Base-by-base conservation (phyloP, 2,113 vertebrate genomes). In the Emydocephalus ijimae region DNA sequence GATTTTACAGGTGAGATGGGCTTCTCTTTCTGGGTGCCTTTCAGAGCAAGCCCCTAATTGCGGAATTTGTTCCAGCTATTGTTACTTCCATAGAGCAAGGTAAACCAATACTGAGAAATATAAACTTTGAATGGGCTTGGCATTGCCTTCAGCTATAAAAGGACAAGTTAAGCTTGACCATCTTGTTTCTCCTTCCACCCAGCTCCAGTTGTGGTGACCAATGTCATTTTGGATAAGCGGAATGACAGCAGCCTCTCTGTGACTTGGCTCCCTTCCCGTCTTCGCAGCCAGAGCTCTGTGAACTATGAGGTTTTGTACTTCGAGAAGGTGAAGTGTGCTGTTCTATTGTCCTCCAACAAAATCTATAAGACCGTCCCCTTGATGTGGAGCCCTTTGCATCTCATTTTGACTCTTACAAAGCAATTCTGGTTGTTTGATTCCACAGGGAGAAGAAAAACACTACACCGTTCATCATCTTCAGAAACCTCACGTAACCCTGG, bases 401-500 rank as follows among this genome's bases (percentile, higher is more conserved):
- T 43, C 21, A 10, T 34, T 89, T 81, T 39, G 29, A 55, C 48
- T 59, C 92, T 56, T 90, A 26, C 34, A 39, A 57, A 29, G 26
- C 39, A 24, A 39, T 20, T 26, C 92, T 69, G 0, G 14, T 20
- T 91, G 64, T 29, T 55, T 24, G 89, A 90, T 56, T 61, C 29
- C 89, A 29, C 94, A 98, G 98, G 97, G 97, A 3, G 97, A 98
- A 93, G 98, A 98, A 86, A 93, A 97, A 64, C 96, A 97, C 91
- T 97, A 97, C 86, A 97, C 96, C 43, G 98, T 98, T 91, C 96
- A 97, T 57, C 96, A 96, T 45, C 96, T 97, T 61, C 88, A 96
- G 0, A 97, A 98, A 91, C 97, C 97, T 0, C 96, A 97, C 26
- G 98, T 97, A 64, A 95, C 97, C 15, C 94, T 98, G 94, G 97